Base-by-base conservation (phyloP, 2,888 invertebrate genomes). In the Ctenicera cuprea region DNA sequence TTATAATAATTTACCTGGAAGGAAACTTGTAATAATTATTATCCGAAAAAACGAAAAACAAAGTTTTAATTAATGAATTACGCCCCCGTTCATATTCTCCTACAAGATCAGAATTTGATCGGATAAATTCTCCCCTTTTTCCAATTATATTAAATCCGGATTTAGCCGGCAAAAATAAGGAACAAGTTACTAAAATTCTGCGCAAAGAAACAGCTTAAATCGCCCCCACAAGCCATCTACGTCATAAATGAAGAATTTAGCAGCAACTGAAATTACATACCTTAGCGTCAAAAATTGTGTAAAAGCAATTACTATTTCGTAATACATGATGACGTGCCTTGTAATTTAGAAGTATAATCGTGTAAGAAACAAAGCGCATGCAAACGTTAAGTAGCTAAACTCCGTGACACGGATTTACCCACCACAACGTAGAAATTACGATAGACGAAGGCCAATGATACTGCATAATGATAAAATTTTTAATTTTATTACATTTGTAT, bases 391-490 rank as follows among this genome's bases (percentile, higher is more conserved):
- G 48, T 18, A 33, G 9, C 30, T 26, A 30, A 54, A 54, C 11
- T 54, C 30, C 54, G 54, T 54, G 54, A 54, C 54, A 54, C 41
- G 14, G 41, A 43, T 43, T 43, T 43, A 43, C 41, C 16, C 2
- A 43, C 14, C 33, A 43, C 20, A 14, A 26, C 54, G 33, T 33
- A 30, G 14, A 16, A 26, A 54, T 54, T 54, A 30, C 30, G 30
- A 33, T 54, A 54, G 8, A 20, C 26, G 54, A 54, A 54, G 54
- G 54, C n/a, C 33, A 54, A 33, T 54, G 54, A 54, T 33, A 54
- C 30, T 16, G n/a, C 7, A 30, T 14, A 30, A 50, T n/a, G 9
- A 33, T 54, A 12, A 30, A 9, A 30, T 33, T 54, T 54, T 30
- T 9, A 30, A 14, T 54, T 33, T 45, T 54, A 30, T 14, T 30